Evolutionary conservation across 1,140 invertebrate genomes (phyloP).

Genomic region (Linepithema humile): DNA sequence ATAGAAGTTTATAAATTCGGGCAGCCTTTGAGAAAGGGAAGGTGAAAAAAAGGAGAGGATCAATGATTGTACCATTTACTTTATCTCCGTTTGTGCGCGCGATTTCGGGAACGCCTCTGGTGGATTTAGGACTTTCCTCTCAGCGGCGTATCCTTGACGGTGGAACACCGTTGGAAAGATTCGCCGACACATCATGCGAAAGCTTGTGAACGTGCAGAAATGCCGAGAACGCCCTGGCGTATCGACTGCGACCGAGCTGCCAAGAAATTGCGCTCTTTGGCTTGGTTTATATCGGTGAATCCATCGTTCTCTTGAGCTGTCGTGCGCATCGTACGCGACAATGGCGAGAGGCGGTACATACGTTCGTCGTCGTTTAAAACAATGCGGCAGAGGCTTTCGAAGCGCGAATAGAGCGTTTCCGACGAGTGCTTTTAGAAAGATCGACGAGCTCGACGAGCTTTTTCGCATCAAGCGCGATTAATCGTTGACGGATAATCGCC

Average conservation of each 20-base stretch:
- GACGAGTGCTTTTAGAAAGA: constrained; percentile 25
- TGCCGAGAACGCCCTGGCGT: constrained; percentile 1
- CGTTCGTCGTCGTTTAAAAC: constrained; percentile 45
- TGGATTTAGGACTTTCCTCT: constrained; percentile 12
- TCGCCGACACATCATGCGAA: background rate
- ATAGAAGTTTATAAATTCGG: too few species aligned
- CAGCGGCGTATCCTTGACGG: background rate
- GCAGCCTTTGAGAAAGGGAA: background rate
- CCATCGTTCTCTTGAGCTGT: constrained; percentile 1
- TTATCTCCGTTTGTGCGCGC: background rate
- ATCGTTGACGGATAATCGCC: background rate
- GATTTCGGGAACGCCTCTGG: background rate
- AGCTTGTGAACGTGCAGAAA: constrained; percentile 24
- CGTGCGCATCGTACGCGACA: constrained; percentile 38
- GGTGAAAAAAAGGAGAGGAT: background rate
- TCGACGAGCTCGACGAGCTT: constrained; percentile 7
- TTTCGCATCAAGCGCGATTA: constrained; percentile 30
- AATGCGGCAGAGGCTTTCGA: constrained; percentile 21
- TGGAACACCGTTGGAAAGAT: background rate
- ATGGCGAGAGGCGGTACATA: constrained; percentile 18
- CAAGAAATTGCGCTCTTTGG: constrained; percentile 47
- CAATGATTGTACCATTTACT: background rate
- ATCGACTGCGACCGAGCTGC: constrained; percentile 39
- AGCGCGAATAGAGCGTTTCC: background rate
- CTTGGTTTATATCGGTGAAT: constrained; percentile 32